These are phyloP conservation scores for Mizuhopecten yessoensis DNA, from an alignment of 1,140 invertebrate species.

Conservation along the genomic window DNA sequence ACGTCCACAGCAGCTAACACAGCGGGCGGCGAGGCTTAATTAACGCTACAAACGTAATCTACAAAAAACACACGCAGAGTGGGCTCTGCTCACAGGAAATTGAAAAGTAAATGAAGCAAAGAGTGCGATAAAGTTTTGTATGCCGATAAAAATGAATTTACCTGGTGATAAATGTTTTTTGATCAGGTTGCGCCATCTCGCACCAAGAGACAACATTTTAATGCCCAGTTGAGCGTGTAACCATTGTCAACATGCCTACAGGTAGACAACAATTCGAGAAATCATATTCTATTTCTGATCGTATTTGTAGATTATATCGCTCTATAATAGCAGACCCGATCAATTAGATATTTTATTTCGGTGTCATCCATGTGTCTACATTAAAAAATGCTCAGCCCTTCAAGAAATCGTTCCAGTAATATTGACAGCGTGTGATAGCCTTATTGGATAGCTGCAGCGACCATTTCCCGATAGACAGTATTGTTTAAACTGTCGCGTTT, in stretches of 20 bases:
- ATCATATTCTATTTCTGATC: no score
- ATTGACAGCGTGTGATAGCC: no score
- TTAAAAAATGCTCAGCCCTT: no score
- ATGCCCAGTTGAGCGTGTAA: not conserved
- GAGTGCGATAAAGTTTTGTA: not conserved
- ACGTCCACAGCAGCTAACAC: not conserved
- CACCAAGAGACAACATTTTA: not conserved
- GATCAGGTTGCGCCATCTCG: not conserved
- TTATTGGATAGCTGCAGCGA: no score
- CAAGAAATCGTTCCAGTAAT: no score
- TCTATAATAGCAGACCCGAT: no score
- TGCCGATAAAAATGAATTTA: not conserved
- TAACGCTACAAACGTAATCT: not conserved
- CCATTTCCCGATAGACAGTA: no score
- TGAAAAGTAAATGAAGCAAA: not conserved
- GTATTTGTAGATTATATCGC: no score
- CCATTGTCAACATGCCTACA: not conserved
- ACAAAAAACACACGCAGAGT: conserved; percentile 4
- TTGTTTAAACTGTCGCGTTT: no score
- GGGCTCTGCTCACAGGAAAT: not conserved
- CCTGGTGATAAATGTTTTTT: not conserved
- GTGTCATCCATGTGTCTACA: no score
- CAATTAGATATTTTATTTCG: no score
- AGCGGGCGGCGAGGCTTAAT: not conserved
- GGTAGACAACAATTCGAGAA: no score